Evolutionary conservation across 2,797 vertebrate species (phyloP).

Genomic region (Botia kubotai): DNA sequence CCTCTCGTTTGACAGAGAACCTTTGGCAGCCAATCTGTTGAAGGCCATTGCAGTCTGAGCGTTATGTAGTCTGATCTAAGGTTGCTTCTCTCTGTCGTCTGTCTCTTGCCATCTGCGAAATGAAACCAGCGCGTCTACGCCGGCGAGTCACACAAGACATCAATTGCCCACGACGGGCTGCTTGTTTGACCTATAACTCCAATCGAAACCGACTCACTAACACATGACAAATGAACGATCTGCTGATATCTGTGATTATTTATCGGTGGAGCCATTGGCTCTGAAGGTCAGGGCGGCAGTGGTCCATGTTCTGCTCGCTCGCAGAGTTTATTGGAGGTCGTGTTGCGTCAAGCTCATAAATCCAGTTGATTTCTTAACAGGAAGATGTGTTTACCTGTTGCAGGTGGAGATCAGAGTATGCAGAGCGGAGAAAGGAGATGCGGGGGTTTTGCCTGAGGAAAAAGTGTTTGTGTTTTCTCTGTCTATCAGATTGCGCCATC

Average conservation of each 20-base stretch:
- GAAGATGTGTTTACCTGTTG: conserved; percentile 8
- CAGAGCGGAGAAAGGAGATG: background rate
- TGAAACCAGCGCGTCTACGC: conserved; percentile 9
- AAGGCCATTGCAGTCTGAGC: conserved; percentile 13
- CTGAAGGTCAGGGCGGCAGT: conserved; percentile 42
- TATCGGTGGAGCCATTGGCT: conserved; percentile 13
- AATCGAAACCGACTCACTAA: conserved; percentile 36
- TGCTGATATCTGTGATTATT: conserved; percentile 28
- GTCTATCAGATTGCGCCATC: background rate
- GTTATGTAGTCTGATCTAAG: background rate
- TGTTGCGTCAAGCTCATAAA: conserved; percentile 37
- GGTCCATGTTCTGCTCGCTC: conserved; percentile 5
- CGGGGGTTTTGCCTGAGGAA: background rate
- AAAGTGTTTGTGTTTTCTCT: background rate
- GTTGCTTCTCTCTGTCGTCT: conserved; percentile 5
- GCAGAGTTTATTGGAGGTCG: background rate
- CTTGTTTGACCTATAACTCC: conserved; percentile 46
- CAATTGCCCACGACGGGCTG: background rate
- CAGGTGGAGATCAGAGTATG: background rate
- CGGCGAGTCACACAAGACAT: conserved; percentile 13
- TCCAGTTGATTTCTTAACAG: conserved; percentile 10
- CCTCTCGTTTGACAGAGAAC: conserved; percentile 14
- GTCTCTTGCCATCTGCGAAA: conserved; percentile 33
- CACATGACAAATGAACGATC: conserved; percentile 19
- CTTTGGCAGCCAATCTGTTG: conserved; percentile 38